phyloP scores from a whole-genome alignment of 35 echinoderm and acorn worm genomes.

The Ptychodera flava region DNA sequence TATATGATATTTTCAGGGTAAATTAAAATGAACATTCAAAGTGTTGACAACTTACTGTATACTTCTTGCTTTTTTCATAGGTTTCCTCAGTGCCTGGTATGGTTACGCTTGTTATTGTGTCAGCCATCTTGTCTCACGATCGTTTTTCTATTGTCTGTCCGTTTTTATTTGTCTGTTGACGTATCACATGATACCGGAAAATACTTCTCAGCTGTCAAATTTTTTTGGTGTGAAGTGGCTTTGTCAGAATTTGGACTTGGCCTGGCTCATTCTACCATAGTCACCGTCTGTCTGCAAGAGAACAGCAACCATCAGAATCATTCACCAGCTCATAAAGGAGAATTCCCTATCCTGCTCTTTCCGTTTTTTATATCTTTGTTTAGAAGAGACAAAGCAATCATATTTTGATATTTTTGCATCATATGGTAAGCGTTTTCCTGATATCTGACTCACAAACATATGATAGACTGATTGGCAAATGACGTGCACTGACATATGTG shows the following conservation, averaged over 20 bases:
- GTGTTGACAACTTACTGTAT: conserved; percentile 88
- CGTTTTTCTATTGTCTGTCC: no score
- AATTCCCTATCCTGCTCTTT: not conserved
- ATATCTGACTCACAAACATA: not conserved
- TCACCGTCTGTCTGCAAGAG: not conserved
- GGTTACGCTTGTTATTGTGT: conserved; percentile 74
- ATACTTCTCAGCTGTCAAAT: not conserved
- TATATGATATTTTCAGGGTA: no score
- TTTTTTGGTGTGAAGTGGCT: not conserved
- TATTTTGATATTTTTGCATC: not conserved
- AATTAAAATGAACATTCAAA: no score
- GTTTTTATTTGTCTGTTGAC: no score
- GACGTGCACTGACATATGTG: no score
- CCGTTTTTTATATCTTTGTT: not conserved
- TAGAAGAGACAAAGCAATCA: not conserved
- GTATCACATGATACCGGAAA: not conserved
- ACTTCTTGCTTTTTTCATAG: conserved; percentile 99
- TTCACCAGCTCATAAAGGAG: not conserved
- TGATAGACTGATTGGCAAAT: not conserved
- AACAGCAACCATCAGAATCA: not conserved
- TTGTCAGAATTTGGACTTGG: not conserved
- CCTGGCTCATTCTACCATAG: not conserved
- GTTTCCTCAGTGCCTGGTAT: conserved; percentile 93
- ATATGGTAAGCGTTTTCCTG: not conserved
- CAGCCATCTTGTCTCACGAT: conserved; percentile 18